phyloP scores from a whole-genome alignment of 2,797 vertebrate species.

The Octomys mimax region DNA sequence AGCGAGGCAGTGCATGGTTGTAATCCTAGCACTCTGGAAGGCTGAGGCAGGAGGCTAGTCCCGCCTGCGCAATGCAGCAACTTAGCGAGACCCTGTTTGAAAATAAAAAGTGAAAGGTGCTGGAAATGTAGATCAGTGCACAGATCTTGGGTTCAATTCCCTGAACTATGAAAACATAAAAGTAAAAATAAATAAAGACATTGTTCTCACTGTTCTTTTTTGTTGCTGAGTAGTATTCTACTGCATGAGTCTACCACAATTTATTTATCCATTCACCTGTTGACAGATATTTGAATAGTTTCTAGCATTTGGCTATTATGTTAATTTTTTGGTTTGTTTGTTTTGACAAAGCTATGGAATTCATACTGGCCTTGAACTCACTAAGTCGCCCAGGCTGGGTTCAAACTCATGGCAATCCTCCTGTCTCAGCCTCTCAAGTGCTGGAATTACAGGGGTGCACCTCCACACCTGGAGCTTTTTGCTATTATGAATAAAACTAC shows the following conservation, averaged over 20 bases:
- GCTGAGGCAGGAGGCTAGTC: background rate
- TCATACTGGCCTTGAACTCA: background rate
- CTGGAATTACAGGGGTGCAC: background rate
- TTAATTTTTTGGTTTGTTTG: background rate
- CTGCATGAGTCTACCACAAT: background rate
- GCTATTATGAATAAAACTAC: background rate
- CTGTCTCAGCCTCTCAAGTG: background rate
- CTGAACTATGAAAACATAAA: background rate
- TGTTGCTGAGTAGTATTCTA: background rate
- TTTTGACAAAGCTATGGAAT: background rate
- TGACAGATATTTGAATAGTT: constrained; percentile 4
- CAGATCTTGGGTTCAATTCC: background rate
- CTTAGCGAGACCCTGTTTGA: background rate
- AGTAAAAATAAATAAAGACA: background rate
- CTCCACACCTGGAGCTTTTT: background rate
- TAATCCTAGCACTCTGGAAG: background rate
- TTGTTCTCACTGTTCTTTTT: background rate
- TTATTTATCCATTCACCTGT: background rate
- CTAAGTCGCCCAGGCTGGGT: background rate
- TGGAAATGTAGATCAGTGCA: background rate
- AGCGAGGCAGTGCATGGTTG: background rate
- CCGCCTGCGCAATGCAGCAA: background rate
- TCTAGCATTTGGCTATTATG: background rate
- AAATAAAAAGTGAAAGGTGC: background rate
- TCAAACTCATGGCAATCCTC: background rate